Conservation (phyloP, 2,113 vertebrate genomes). For the Tyto alba region DNA sequence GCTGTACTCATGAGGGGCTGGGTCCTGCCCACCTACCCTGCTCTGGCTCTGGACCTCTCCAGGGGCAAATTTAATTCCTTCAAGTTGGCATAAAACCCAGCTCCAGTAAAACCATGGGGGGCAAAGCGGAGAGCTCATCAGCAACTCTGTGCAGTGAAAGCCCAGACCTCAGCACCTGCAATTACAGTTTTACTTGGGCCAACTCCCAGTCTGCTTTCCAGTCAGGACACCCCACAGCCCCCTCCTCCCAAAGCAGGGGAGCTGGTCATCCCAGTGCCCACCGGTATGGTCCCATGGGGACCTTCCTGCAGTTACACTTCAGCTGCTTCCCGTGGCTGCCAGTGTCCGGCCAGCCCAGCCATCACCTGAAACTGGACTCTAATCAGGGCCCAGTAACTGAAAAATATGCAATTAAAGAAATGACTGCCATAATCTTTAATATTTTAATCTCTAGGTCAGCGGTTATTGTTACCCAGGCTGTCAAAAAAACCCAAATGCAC, state of each 20-base stretch:
- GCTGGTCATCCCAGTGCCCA: background rate
- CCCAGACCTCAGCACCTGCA: rapidly evolving
- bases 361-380: background rate
- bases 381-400: background rate
- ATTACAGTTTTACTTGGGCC: background rate
- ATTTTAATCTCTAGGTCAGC: background rate
- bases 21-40: background rate
- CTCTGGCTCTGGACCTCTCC: background rate
- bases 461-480: background rate
- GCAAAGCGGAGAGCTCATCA: background rate
- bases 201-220: background rate
- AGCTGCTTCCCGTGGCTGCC: rapidly evolving
- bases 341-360: background rate
- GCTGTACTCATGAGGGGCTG: rapidly evolving
- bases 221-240: background rate
- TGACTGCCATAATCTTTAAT: background rate
- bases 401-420: background rate
- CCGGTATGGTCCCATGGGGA: rapidly evolving
- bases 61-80: background rate
- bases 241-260: background rate
- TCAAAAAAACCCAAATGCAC: rapidly evolving
- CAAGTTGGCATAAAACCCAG: background rate
- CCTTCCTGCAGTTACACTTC: background rate
- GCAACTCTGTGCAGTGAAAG: background rate
- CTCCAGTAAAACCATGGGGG: background rate